phyloP scores from a whole-genome alignment of 2,113 vertebrate species.

The Delphinus delphis region DNA sequence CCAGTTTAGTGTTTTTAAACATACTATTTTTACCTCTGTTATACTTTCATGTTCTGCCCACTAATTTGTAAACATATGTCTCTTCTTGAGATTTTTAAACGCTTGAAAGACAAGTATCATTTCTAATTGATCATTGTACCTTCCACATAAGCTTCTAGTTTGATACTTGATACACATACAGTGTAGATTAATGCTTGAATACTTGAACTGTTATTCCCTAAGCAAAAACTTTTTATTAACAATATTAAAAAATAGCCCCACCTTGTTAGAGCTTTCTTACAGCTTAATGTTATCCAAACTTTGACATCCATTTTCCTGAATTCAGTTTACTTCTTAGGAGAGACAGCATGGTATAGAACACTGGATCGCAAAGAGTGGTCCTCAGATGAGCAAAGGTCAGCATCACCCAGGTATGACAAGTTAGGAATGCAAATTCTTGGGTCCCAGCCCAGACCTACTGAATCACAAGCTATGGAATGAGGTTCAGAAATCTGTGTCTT shows the following conservation, averaged over 20 bases:
- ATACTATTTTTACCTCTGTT: background rate
- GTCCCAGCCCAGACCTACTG: background rate
- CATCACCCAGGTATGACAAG: background rate
- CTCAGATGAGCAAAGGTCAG: background rate
- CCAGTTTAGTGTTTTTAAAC: background rate
- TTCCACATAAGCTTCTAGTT: background rate
- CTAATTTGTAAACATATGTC: background rate
- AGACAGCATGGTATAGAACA: background rate
- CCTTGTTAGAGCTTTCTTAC: background rate
- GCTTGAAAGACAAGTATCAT: background rate
- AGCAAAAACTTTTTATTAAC: background rate
- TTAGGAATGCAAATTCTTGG: background rate
- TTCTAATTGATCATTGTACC: background rate
- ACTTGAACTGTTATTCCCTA: background rate
- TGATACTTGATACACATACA: background rate
- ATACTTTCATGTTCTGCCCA: background rate
- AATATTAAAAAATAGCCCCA: background rate
- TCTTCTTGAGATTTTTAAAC: conserved; percentile 14
- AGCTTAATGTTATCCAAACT: background rate
- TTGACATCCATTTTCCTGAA: background rate
- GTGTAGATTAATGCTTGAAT: background rate
- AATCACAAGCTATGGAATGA: background rate
- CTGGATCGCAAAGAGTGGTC: background rate
- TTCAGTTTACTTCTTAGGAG: background rate
- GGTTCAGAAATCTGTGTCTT: background rate